phyloP scores from a whole-genome alignment of 2,888 invertebrate genomes.

The Lasioglossum figueresi region DNA sequence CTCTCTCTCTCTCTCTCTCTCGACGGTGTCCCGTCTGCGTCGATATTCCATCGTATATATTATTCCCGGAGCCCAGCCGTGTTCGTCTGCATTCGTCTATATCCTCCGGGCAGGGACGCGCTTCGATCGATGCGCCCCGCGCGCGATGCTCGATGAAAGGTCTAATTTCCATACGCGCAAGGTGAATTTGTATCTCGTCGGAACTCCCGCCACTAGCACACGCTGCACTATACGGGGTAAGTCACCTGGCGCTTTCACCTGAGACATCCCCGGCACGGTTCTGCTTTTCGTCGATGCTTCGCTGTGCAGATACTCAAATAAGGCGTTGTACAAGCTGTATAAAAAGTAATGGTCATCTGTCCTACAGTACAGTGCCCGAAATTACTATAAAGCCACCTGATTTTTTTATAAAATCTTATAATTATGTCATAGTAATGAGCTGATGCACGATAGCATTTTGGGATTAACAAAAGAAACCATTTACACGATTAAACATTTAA shows the following conservation, averaged over 20 bases:
- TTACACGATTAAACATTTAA: no score
- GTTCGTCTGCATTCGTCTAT: constrained; percentile 31
- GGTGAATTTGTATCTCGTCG: constrained; percentile 62
- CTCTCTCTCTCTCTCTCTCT: neutral
- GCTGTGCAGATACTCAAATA: no score
- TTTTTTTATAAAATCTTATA: no score
- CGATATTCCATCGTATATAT: constrained; percentile 60
- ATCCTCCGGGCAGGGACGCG: constrained; percentile 16
- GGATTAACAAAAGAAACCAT: no score
- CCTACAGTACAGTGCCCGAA: no score
- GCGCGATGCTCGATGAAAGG: constrained; percentile 65
- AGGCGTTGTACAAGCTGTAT: no score
- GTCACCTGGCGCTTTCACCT: neutral
- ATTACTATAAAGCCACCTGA: no score
- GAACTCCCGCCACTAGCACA: constrained; percentile 20
- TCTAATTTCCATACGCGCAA: constrained; percentile 68
- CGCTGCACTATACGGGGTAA: neutral
- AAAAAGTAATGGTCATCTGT: no score
- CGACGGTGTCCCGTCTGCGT: constrained; percentile 33
- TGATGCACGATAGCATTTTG: no score
- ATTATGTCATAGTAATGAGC: no score
- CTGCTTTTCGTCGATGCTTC: no score
- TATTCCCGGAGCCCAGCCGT: constrained; percentile 43
- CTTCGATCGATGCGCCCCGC: constrained; percentile 60
- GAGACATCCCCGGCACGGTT: neutral